Evolutionary conservation across 2,797 vertebrate species (phyloP).

Genomic region (Sebastiscus tertius): DNA sequence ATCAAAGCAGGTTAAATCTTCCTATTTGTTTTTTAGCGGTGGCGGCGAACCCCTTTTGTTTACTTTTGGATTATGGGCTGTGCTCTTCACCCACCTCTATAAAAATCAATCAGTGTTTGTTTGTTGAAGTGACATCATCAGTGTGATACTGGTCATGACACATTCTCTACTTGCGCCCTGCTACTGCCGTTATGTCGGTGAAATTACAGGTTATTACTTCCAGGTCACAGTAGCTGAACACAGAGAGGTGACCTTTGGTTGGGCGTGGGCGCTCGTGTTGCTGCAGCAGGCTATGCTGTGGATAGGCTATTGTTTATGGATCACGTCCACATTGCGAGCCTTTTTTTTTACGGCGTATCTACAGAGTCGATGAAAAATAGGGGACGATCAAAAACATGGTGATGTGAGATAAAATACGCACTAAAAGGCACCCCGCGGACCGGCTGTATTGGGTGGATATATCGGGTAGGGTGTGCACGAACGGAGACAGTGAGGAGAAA

Average conservation of each 20-base stretch:
- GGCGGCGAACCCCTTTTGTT: slow-evolving; percentile 37
- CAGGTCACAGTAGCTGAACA: slow-evolving; percentile 69
- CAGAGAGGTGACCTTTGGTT: slow-evolving; percentile 62
- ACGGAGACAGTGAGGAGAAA: slow-evolving; percentile 30
- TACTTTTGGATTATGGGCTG: slow-evolving; percentile 30
- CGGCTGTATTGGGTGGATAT: slow-evolving; percentile 13
- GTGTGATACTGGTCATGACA: slow-evolving; percentile 10
- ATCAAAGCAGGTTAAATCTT: slow-evolving; percentile 29
- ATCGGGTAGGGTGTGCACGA: slow-evolving; percentile 20
- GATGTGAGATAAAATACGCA: slow-evolving; percentile 28
- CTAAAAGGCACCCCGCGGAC: slow-evolving; percentile 21
- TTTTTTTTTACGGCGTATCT: slow-evolving; percentile 8
- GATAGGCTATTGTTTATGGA: slow-evolving; percentile 39
- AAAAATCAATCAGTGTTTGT: slow-evolving; percentile 33
- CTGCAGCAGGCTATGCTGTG: slow-evolving; percentile 13
- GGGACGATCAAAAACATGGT: slow-evolving; percentile 32
- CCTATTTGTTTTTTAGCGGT: neutral
- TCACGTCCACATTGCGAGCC: slow-evolving; percentile 22
- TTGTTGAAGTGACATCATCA: slow-evolving; percentile 42
- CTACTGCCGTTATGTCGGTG: slow-evolving; percentile 36
- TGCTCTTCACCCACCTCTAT: slow-evolving; percentile 4
- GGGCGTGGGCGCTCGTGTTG: slow-evolving; percentile 30
- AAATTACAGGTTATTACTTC: slow-evolving; percentile 72
- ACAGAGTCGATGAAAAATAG: slow-evolving; percentile 33
- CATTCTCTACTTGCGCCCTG: slow-evolving; percentile 25